These are phyloP conservation scores for Tineola bisselliella DNA, from an alignment of 2,888 invertebrate genomes.

Conservation along the genomic window DNA sequence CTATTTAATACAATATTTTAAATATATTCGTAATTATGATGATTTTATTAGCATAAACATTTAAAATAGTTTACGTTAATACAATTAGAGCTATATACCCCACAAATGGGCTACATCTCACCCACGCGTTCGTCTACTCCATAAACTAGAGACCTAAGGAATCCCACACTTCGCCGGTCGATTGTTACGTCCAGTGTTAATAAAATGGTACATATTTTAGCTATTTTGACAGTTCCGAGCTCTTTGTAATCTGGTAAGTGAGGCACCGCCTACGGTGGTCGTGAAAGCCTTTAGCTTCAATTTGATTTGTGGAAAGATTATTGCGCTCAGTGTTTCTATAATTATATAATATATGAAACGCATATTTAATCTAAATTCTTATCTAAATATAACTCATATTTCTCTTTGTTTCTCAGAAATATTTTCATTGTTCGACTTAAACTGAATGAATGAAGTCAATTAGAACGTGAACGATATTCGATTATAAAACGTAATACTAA, in stretches of 20 bases:
- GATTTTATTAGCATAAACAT: background rate
- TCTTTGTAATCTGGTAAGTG: slow-evolving; percentile 34
- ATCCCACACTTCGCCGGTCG: slow-evolving; percentile 58
- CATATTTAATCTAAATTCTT: no score
- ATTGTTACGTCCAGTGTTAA: slow-evolving; percentile 60
- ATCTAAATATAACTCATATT: no score
- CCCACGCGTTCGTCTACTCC: slow-evolving; percentile 46
- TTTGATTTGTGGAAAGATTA: slow-evolving; percentile 48
- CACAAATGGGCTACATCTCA: background rate
- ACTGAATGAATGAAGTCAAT: no score
- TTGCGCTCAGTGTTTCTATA: slow-evolving; percentile 37
- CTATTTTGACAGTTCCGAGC: slow-evolving; percentile 64
- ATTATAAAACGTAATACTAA: background rate
- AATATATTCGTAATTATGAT: background rate
- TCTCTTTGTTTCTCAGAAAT: no score
- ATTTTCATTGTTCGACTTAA: no score
- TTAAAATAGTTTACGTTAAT: background rate
- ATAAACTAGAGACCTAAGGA: slow-evolving; percentile 58
- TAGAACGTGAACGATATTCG: no score
- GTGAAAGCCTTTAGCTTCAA: slow-evolving; percentile 57
- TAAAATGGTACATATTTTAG: slow-evolving; percentile 64
- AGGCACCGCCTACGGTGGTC: slow-evolving; percentile 49
- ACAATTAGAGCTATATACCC: background rate
- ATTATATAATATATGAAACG: slow-evolving; percentile 47
- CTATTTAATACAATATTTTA: background rate